Percentiles rank a stretch among this genome's conserved stretches.
Conservation (phyloP, 2,113 vertebrate species). For the Cyanoramphus novaezelandiae region DNA sequence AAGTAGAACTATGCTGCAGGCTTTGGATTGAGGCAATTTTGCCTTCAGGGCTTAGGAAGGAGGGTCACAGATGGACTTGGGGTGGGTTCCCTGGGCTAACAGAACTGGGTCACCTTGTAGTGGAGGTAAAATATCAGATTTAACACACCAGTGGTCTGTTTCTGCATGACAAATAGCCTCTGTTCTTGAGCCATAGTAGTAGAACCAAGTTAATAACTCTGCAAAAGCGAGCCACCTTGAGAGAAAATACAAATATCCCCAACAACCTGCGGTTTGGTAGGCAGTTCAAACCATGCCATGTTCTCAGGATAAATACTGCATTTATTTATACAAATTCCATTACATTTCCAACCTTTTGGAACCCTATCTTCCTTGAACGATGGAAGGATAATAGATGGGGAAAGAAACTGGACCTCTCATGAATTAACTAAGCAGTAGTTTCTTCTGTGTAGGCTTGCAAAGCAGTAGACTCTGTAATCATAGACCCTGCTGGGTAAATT, state of each 20-base stretch:
- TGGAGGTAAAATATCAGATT: neutral
- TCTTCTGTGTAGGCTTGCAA: neutral
- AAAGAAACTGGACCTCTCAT: neutral
- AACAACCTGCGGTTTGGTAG: neutral
- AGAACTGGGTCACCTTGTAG: slow-evolving; percentile 9
- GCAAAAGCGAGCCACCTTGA: neutral
- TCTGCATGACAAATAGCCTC: neutral
- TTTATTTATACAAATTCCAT: neutral
- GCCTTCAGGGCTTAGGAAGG: neutral
- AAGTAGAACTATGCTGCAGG: neutral
- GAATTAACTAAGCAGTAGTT: neutral
- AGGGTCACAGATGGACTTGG: neutral
- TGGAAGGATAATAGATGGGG: neutral
- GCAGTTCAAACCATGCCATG: neutral
- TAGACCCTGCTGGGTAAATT: neutral
- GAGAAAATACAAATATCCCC: neutral
- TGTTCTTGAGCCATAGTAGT: neutral
- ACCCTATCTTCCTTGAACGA: neutral
- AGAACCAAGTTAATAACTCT: neutral
- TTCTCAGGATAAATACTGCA: neutral
- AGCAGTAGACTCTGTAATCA: neutral
- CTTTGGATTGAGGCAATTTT: neutral
- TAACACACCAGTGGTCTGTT: neutral
- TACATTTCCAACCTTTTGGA: neutral
- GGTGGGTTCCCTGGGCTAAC: neutral